Percentiles rank a stretch among this genome's conserved stretches.
These are phyloP conservation scores for Ginglymostoma cirratum DNA, from an alignment of 2,113 vertebrate species.

Conservation along the genomic window DNA sequence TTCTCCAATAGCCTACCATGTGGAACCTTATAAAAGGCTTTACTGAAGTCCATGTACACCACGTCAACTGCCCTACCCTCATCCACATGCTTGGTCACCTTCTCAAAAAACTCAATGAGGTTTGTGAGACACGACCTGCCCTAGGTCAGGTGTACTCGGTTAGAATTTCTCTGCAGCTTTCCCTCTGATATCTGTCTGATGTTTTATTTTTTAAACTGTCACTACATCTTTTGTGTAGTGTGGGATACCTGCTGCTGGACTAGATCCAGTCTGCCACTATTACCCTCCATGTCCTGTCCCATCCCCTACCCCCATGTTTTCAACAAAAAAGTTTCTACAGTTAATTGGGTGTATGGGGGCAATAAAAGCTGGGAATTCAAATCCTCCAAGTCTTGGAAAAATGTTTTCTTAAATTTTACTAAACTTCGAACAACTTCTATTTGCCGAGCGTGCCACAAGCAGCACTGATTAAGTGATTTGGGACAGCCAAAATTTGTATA, in stretches of 20 bases:
- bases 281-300: too few species aligned
- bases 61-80: too few species aligned
- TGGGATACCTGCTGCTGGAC: neutral
- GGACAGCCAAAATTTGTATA: neutral
- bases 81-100: too few species aligned
- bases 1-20: too few species aligned
- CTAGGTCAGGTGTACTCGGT: too few species aligned
- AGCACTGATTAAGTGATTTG: neutral
- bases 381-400: neutral
- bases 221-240: neutral
- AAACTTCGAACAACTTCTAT: too few species aligned
- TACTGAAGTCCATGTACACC: too few species aligned
- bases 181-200: too few species aligned
- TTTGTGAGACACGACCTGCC: too few species aligned
- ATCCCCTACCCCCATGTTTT: too few species aligned
- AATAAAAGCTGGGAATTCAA: neutral
- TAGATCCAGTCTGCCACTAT: neutral
- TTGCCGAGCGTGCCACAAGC: neutral
- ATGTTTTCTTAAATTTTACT: neutral
- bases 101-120: too few species aligned
- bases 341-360: neutral
- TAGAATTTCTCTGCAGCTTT: neutral
- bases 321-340: neutral
- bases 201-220: neutral
- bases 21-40: too few species aligned